A percentile compares a stretch with the other conserved stretches of the same genome.
phyloP scores from a whole-genome alignment of 2,888 invertebrate species.

The Lycophotia porphyrea region DNA sequence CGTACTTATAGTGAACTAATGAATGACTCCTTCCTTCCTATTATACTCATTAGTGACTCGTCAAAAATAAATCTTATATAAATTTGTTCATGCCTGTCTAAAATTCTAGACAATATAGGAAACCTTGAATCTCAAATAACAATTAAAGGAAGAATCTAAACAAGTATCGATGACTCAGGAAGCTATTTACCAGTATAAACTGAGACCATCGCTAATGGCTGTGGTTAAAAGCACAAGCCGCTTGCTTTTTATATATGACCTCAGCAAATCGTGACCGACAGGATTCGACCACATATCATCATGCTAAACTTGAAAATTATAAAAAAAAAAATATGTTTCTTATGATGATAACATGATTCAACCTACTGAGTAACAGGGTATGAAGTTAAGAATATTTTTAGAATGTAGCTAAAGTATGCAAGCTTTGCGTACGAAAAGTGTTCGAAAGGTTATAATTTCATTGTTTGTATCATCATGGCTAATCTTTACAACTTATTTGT shows the following conservation, averaged over 20 bases:
- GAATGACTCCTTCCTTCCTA: not conserved
- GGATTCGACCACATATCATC: conserved; percentile 48
- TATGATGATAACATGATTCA: not conserved
- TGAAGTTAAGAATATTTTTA: not conserved
- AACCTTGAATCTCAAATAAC: conserved; percentile 26
- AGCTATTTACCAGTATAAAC: conserved; percentile 54
- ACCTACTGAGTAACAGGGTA: not conserved
- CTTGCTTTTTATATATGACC: conserved; percentile 65
- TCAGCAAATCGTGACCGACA: conserved; percentile 70
- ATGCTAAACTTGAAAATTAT: conserved; percentile 20
- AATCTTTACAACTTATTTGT: not conserved
- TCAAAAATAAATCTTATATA: not conserved
- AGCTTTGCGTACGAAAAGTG: not conserved
- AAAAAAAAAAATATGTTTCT: conserved; percentile 29
- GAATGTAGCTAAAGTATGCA: not conserved
- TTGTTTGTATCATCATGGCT: not conserved
- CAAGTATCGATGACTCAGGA: conserved; percentile 57
- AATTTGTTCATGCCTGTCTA: not conserved
- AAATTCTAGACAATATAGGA: conserved; percentile 11
- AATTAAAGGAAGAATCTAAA: conserved; percentile 46
- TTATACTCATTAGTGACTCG: not conserved
- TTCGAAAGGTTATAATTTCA: not conserved
- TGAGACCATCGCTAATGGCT: conserved; percentile 76
- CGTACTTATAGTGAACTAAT: not conserved
- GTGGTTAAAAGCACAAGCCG: conserved; percentile 57